Conservation (phyloP, 1,140 invertebrate genomes). For the Holcopasites calliopsidis region DNA sequence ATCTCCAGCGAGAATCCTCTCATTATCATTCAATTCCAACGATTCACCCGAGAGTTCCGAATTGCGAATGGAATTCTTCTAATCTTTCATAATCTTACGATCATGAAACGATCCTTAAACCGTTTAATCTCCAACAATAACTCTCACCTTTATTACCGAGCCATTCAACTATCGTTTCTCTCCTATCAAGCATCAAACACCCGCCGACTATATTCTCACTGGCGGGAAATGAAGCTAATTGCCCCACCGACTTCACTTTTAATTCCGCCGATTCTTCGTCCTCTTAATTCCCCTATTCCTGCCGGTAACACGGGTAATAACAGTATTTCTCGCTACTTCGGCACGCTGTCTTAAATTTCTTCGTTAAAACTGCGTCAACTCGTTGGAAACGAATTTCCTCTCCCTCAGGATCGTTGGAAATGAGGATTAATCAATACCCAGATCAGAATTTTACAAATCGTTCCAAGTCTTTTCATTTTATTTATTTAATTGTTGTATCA, state of each 20-base stretch:
- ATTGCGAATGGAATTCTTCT: not conserved
- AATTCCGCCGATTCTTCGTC: not conserved
- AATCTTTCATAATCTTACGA: constrained; percentile 4
- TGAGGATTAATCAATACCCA: no score
- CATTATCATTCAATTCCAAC: not conserved
- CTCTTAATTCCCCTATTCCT: not conserved
- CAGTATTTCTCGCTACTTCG: not conserved
- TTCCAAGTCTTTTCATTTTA: no score
- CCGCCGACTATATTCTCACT: not conserved
- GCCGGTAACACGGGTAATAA: not conserved
- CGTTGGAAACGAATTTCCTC: no score
- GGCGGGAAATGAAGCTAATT: not conserved
- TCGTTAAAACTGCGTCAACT: not conserved
- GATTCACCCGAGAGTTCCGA: not conserved
- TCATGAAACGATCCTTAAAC: not conserved
- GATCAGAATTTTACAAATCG: no score
- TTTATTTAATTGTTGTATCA: no score
- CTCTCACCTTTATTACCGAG: not conserved
- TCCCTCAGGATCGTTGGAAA: no score
- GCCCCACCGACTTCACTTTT: not conserved
- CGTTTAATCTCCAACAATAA: constrained; percentile 7
- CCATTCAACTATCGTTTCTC: not conserved
- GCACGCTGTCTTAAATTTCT: not conserved
- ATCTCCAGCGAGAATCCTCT: not conserved
- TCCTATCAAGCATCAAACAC: not conserved